Base-by-base conservation (phyloP, 2,888 invertebrate genomes). In the Parnassius orleans region DNA sequence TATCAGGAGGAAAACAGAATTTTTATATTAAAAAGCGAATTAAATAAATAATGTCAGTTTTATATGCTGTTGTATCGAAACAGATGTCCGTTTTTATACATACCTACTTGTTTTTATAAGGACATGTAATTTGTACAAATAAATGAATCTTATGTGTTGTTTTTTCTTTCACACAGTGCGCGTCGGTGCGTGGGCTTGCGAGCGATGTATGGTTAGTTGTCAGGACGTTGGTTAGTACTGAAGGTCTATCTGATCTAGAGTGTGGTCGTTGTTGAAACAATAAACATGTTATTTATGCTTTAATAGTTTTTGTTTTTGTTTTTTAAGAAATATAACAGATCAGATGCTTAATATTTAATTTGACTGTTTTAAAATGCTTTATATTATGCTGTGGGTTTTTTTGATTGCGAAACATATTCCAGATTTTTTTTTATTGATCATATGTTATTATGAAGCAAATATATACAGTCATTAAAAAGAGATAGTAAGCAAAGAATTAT, bases 111-210 rank as follows among this genome's bases (percentile, higher is more conserved):
- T 55, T 62, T 46, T 58, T 58, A 47, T 47, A 41, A 51, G 24
- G 12, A 43, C 7, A 11, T 70, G 65, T 73, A 65, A 67, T 56
- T 53, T 66, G 65, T 62, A 50, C 46, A 59, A 73, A 75, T 75
- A 74, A 75, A 74, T 57, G 46, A 63, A 58, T 75, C 66, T 74
- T 73, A 83, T 57, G 80, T 65, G 66, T 70, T 68, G 73, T 79
- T 72, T 70, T 83, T 75, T 80, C 69, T 78, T 80, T 72, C 68
- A 71, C 68, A 74, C 77, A 79, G 80, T 74, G 77, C 71, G 75
- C 69, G 74, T 65, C 61, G 73, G 65, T 60, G 71, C 75, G 63
- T 71, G 63, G 69, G 68, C 69, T 64, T 64, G 65, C 68, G 48
- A 9, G 48, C 64, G 68, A 57, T 62, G 57, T 53, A 61, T 67